Base-by-base conservation (phyloP, 2,888 invertebrate genomes). In the Abscondita cerata region DNA sequence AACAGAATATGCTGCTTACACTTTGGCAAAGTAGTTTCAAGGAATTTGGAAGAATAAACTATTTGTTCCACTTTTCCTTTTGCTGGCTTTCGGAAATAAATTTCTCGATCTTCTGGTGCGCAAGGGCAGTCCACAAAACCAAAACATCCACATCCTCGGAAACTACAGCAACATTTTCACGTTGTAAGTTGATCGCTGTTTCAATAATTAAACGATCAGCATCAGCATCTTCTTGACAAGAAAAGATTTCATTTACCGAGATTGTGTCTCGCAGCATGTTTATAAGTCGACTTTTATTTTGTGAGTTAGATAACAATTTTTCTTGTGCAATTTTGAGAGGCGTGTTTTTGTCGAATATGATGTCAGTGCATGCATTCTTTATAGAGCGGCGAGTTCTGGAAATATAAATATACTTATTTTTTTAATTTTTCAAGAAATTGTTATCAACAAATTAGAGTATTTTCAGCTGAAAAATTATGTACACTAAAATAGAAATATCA, bases 291-390 rank as follows among this genome's bases (percentile, higher is more conserved):
- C 57, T 64, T 36, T 63, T 57, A 65, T 65, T 65, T 51, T 59
- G 59, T 51, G 19, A 36, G 55, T 62, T 65, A 19, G 53, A 1
- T 34, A 65, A 58, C 63, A 64, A 64, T 18, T 20, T 64, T 1
- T 53, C 59, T 44, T 64, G 62, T n/a, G 13, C 55, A 40, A 64
- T 59, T 65, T 65, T 65, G 0, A 65, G 51, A n/a, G n/a, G n/a
- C n/a, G n/a, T n/a, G n/a, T n/a, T n/a, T n/a, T n/a, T n/a, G n/a
- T n/a, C n/a, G n/a, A n/a, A n/a, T n/a, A n/a, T n/a, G n/a, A n/a
- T n/a, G n/a, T n/a, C 9, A 33, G 33, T 33, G 5, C 6, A 33
- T 33, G 9, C 33, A 33, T 33, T 33, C 9, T 33, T 33, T 33
- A 8, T 5, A 5, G 9, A 33, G 33, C 33, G 33, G 33, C 5